Evolutionary conservation across 2,888 invertebrate species (phyloP).

Genomic region (Lasioglossum villosulum): DNA sequence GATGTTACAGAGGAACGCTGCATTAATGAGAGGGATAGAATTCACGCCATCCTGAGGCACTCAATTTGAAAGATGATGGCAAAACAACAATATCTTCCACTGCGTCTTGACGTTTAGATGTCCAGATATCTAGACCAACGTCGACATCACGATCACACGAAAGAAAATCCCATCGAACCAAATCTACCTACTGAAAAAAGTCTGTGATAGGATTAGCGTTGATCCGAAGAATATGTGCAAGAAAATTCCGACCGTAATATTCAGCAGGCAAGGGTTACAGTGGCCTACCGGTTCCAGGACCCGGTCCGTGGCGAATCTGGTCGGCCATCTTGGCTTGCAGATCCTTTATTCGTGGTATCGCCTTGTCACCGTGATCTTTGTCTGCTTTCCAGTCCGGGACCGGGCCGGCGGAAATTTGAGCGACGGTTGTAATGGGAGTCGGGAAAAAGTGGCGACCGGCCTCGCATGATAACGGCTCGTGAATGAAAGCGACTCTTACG

Average conservation of each 20-base stretch:
- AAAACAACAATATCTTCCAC: not conserved
- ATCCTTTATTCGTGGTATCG: not conserved
- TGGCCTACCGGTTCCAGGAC: conserved; percentile 12
- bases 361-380: not conserved
- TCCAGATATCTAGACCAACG: too few species aligned
- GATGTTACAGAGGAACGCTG: not conserved
- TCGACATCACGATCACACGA: too few species aligned
- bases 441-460: conserved; percentile 34
- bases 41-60: not conserved
- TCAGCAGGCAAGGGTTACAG: conserved; percentile 1
- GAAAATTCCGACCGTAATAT: not conserved
- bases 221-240: not conserved
- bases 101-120: too few species aligned
- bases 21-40: not conserved
- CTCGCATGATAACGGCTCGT: conserved; percentile 42
- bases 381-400: not conserved
- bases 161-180: too few species aligned
- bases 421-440: conserved; percentile 23
- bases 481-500: conserved; percentile 51
- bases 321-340: not conserved
- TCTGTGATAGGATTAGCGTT: not conserved
- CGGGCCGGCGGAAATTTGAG: conserved; percentile 19
- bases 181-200: not conserved
- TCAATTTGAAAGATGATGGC: not conserved
- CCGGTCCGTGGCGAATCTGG: not conserved